Evolutionary conservation across 2,888 invertebrate species (phyloP).

Genomic region (Lithophane socia): DNA sequence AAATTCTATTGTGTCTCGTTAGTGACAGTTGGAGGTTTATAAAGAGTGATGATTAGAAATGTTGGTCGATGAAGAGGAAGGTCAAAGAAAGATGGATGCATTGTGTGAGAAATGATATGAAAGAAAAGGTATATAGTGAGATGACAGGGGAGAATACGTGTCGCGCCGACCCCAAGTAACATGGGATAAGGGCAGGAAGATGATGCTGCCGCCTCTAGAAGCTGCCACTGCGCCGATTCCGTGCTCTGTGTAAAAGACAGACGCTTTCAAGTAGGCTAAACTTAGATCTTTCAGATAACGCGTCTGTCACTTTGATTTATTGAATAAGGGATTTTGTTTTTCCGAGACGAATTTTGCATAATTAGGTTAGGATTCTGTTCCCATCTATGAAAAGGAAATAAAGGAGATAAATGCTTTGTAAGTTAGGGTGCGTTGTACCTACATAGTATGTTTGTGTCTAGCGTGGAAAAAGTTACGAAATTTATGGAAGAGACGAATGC

Average conservation of each 20-base stretch:
- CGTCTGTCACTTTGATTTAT: slow-evolving; percentile 53
- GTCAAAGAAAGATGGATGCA: too few species aligned
- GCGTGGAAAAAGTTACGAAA: too few species aligned
- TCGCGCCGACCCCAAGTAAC: too few species aligned
- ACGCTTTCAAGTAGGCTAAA: slow-evolving; percentile 49
- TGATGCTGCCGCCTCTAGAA: neutral
- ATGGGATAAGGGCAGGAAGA: too few species aligned
- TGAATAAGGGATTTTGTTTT: slow-evolving; percentile 52
- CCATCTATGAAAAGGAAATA: slow-evolving; percentile 6
- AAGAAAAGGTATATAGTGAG: too few species aligned
- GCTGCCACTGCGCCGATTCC: neutral
- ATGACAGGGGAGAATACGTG: too few species aligned
- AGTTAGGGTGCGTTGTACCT: neutral
- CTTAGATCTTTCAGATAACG: slow-evolving; percentile 44
- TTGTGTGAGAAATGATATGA: too few species aligned
- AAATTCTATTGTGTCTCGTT: too few species aligned
- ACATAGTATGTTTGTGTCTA: neutral
- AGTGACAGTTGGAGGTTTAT: too few species aligned
- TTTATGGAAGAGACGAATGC: neutral
- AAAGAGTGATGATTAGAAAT: too few species aligned
- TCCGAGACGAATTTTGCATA: slow-evolving; percentile 36
- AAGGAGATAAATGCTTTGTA: slow-evolving; percentile 11
- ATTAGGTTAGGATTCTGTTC: slow-evolving; percentile 41
- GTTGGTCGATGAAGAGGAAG: too few species aligned
- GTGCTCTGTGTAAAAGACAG: slow-evolving; percentile 23